Evolutionary conservation across 2,888 invertebrate genomes (phyloP).

Genomic region (Augochlorella aurata): DNA sequence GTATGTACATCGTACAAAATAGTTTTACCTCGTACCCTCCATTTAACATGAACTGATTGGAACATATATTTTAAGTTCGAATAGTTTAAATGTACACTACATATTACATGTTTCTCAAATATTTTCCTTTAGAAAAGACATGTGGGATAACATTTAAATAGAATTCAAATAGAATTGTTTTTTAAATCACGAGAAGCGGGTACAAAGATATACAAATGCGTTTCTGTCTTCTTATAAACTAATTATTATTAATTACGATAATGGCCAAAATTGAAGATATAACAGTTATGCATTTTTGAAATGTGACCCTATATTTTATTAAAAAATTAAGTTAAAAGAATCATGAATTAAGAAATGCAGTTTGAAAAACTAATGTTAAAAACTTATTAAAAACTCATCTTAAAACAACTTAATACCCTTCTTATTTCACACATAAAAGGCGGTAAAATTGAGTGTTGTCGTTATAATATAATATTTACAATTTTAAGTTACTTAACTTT

Average conservation of each 20-base stretch:
- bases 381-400: neutral
- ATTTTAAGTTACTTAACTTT: conserved; percentile 45
- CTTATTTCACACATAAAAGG: conserved; percentile 9
- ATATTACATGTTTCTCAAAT: neutral
- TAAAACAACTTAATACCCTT: neutral
- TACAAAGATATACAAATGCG: conserved; percentile 49
- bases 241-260: conserved; percentile 40
- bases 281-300: neutral
- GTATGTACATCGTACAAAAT: conserved; percentile 55
- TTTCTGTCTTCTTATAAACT: conserved; percentile 44
- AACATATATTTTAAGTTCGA: neutral
- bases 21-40: conserved; percentile 43
- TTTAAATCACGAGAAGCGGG: conserved; percentile 21
- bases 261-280: conserved; percentile 49
- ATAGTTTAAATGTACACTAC: conserved; percentile 6
- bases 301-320: neutral
- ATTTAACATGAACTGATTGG: conserved; percentile 19
- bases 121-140: conserved; percentile 2
- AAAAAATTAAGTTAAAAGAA: conserved; percentile 6
- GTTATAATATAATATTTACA: conserved; percentile 48
- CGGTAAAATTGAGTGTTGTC: conserved; percentile 16
- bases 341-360: conserved; percentile 13
- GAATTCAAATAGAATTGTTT: neutral
- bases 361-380: neutral
- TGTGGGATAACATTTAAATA: neutral